Base-by-base conservation (phyloP, 2,797 vertebrate genomes). In the Tenualosa ilisha region DNA sequence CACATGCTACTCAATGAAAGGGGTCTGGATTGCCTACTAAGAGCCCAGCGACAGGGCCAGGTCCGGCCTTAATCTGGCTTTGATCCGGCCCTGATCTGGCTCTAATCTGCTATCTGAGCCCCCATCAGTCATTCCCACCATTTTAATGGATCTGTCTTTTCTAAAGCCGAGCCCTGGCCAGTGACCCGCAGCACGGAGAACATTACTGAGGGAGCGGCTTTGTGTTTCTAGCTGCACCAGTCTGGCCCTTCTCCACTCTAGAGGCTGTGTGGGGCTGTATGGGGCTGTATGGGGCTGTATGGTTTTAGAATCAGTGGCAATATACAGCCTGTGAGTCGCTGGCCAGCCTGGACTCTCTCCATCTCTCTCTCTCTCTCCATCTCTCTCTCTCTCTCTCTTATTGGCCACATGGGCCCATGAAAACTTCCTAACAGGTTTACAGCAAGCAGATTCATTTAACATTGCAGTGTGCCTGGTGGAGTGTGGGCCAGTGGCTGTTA, bases 381-480 rank as follows among this genome's bases (percentile, higher is more conserved):
- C 68, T 68, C 1, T 68, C 65, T 56, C 81, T 61, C 86, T 65
- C 84, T 89, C 68, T 68, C 1, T 68, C 65, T 11, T 50, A 81
- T 26, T 5, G 83, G 84, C 86, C 82, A 59, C 0, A 37, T 82
- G 75, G 89, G 87, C 50, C 86, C 86, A 92, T 93, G 88, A 92
- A 92, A 93, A 90, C 84, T 72, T 90, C 88, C 86, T 88, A 92
- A 92, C 91, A 91, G 91, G 91, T 95, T 93, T 93, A 93, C 90
- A 90, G 90, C 88, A 85, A 90, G 87, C 89, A 91, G 90, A 92
- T 92, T 92, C 86, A 91, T 93, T 93, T 91, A 91, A 92, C 88
- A 91, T 93, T 91, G 89, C 89, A 91, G 88, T 89, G 84, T 63
- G 84, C 89, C 84, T 85, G 86, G 87, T 37, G 87, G 89, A 89